Evolutionary conservation across 2,797 vertebrate species (phyloP).

Genomic region (Otolemur crassicaudatus): DNA sequence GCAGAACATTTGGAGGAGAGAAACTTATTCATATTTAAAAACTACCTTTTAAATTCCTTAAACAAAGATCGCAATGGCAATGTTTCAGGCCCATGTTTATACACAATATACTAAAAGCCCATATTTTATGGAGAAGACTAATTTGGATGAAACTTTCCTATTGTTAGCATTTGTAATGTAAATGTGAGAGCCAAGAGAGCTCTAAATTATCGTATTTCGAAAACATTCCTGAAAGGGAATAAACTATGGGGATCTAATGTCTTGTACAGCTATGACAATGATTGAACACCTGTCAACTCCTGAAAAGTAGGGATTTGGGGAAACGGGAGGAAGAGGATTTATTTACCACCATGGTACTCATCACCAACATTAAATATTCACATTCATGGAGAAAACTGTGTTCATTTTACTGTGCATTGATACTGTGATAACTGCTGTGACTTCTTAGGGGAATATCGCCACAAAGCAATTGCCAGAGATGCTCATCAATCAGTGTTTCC

Average conservation of each 20-base stretch:
- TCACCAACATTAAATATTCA: constrained; percentile 6
- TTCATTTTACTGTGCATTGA: background rate
- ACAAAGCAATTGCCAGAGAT: background rate
- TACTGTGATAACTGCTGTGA: background rate
- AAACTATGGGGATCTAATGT: background rate
- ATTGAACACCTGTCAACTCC: background rate
- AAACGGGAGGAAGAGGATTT: background rate
- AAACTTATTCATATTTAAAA: background rate
- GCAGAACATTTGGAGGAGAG: background rate
- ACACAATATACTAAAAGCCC: background rate
- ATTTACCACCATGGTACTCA: background rate
- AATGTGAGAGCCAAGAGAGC: constrained; percentile 15
- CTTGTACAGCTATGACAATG: background rate
- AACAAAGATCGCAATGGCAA: background rate
- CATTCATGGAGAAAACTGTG: background rate
- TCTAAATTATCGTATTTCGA: constrained; percentile 51
- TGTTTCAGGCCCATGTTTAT: constrained; percentile 2
- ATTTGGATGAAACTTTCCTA: constrained; percentile 35
- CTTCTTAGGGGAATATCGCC: background rate
- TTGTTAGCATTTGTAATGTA: constrained; percentile 4
- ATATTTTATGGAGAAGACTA: background rate
- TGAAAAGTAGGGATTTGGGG: background rate
- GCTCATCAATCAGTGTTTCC: constrained; percentile 5
- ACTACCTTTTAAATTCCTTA: background rate
- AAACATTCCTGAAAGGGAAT: constrained; percentile 30